A percentile compares a stretch with the other conserved stretches of the same genome.
Evolutionary conservation across 2,797 vertebrate species (phyloP).

Genomic region (Streptopelia turtur): DNA sequence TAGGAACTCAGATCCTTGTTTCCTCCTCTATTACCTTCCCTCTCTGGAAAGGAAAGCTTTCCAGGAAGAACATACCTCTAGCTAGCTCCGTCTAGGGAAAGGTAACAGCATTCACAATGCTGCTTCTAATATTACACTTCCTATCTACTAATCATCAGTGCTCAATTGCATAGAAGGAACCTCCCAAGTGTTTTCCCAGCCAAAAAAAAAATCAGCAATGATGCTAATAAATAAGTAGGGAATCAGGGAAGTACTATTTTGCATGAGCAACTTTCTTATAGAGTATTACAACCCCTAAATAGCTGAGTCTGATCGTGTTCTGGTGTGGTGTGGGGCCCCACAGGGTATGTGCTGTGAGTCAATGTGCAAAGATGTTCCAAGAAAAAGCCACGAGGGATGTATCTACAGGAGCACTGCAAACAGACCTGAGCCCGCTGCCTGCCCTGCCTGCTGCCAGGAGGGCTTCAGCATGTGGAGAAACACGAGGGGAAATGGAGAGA

Average conservation of each 20-base stretch:
- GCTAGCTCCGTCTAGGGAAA: background rate
- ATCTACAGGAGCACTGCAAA: background rate
- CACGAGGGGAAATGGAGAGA: background rate
- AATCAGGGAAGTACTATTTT: background rate
- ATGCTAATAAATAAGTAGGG: background rate
- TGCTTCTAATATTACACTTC: constrained; percentile 27
- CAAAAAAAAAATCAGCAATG: constrained; percentile 1
- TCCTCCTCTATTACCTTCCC: background rate
- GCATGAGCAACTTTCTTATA: background rate
- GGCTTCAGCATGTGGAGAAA: background rate
- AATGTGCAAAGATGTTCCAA: background rate
- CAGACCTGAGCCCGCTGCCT: background rate
- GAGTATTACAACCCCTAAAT: background rate
- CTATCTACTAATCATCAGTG: background rate
- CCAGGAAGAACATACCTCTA: background rate
- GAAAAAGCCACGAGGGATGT: background rate
- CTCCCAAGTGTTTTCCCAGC: background rate
- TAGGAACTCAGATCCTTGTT: background rate
- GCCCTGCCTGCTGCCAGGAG: background rate
- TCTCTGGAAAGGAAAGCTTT: background rate
- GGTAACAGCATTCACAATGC: constrained; percentile 19
- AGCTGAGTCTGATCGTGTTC: background rate
- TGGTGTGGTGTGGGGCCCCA: background rate
- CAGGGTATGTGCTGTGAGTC: background rate
- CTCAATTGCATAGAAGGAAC: background rate